Evolutionary conservation across 2,113 vertebrate species (phyloP), one percentile per base, ranked within the genome.

Genomic region (Nicator chloris): DNA sequence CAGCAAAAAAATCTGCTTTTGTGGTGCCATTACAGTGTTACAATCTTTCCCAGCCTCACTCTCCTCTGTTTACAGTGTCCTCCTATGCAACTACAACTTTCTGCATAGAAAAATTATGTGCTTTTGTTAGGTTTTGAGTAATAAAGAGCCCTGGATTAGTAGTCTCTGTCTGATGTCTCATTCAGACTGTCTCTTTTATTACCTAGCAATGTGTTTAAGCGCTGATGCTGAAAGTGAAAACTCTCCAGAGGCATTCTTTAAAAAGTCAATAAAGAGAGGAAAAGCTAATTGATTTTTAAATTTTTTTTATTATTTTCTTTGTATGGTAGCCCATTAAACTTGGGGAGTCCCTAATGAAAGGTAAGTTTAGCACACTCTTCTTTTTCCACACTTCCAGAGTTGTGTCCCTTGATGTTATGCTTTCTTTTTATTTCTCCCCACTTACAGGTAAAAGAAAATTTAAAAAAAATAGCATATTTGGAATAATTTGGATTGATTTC

Each of bases 221-320:
- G 51, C 37, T 77, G 37, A 65, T 82, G 75, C 49, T 90, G 75
- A 73, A 82, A 91, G 59, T 63, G 33, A 66, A 82, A 92, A 71
- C 35, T 69, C 81, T 86, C 78, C 56, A 69, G 83, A 68, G 79
- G 47, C 80, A 73, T 59, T 61, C 37, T 86, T 89, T 44, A 14
- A 57, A 93, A 78, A 92, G 93, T 92, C 79, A 90, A 94, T 88
- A 39, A 68, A 75, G 47, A 86, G 19, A 90, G 72, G 61, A 90
- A 79, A 88, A 93, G 35, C 22, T 31, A 54, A 95, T 82, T 91
- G 81, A 95, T 92, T 92, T 91, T 30, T 0, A 57, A 76, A 84
- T 90, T 47, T 69, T 93, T 88, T 86, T 94, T 82, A 76, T 72
- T 89, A 76, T 79, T 93, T 91, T 80, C 51, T 83, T 82, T 79